Evolutionary conservation across 2,888 invertebrate species (phyloP).

Genomic region (Hypena proboscidalis): DNA sequence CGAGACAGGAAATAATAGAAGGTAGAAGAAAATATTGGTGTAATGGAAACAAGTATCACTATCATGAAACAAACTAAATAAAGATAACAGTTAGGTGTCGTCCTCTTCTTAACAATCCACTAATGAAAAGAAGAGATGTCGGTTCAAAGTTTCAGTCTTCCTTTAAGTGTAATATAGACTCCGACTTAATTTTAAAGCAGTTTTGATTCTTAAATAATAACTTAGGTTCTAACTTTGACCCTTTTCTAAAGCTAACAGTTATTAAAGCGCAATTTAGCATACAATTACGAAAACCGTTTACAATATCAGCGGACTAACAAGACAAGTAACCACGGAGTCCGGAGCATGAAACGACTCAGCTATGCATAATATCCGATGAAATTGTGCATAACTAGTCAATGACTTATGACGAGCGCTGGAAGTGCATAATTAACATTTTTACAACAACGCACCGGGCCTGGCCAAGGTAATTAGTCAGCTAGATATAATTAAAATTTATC

Average conservation of each 20-base stretch:
- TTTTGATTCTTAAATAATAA: too few relatives aligned
- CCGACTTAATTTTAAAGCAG: too few relatives aligned
- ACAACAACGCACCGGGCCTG: slow-evolving; percentile 41
- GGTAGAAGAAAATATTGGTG: too few relatives aligned
- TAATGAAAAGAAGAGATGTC: too few relatives aligned
- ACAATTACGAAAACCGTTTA: slow-evolving; percentile 33
- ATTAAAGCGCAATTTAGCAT: slow-evolving; percentile 29
- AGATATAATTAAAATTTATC: slow-evolving; percentile 75
- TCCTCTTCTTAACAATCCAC: too few relatives aligned
- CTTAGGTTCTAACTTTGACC: not conserved
- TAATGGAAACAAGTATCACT: too few relatives aligned
- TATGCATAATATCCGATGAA: slow-evolving; percentile 56
- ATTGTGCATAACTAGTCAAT: slow-evolving; percentile 66
- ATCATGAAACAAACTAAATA: too few relatives aligned
- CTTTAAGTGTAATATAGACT: too few relatives aligned
- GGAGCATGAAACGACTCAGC: slow-evolving; percentile 37
- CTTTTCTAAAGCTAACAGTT: slow-evolving; percentile 13
- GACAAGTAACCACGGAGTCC: slow-evolving; percentile 25
- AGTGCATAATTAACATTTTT: slow-evolving; percentile 51
- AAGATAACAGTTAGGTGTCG: too few relatives aligned
- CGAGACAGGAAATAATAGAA: too few relatives aligned
- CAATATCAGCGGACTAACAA: slow-evolving; percentile 26
- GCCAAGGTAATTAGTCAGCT: slow-evolving; percentile 60
- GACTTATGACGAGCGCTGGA: slow-evolving; percentile 53
- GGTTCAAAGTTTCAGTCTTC: too few relatives aligned